phyloP scores from a whole-genome alignment of 2,888 invertebrate genomes.

The Copidosoma aretas region DNA sequence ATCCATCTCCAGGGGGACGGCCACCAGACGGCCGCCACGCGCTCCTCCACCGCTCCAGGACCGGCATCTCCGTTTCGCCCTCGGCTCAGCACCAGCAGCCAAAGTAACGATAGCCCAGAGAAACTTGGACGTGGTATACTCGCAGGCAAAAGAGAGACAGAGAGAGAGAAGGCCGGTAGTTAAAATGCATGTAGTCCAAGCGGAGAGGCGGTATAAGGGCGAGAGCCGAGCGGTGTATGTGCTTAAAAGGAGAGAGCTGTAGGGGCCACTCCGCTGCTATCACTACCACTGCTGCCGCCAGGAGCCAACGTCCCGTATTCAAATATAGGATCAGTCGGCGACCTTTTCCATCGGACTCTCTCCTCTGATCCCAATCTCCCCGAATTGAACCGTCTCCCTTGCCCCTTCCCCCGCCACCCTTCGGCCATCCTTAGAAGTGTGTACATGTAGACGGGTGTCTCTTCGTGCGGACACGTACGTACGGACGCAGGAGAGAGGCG shows the following conservation, averaged over 20 bases:
- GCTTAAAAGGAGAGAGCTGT: constrained; percentile 31
- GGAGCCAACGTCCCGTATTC: constrained; percentile 58
- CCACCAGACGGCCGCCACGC: neutral
- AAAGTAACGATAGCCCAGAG: constrained; percentile 54
- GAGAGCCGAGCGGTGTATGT: constrained; percentile 24
- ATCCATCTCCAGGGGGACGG: constrained; percentile 3
- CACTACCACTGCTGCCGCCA: neutral
- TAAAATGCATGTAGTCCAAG: constrained; percentile 63
- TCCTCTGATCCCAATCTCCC: constrained; percentile 56
- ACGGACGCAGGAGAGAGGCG: constrained; percentile 38
- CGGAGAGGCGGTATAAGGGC: constrained; percentile 38
- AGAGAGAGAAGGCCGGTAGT: constrained; percentile 57
- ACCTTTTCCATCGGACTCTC: constrained; percentile 46
- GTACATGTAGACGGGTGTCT: constrained; percentile 3
- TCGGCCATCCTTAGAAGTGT: neutral
- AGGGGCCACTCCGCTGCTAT: constrained; percentile 24
- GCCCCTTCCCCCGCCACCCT: constrained; percentile 1
- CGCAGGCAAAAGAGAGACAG: too few species aligned
- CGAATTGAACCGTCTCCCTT: constrained; percentile 49
- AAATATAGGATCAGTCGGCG: constrained; percentile 62
- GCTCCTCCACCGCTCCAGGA: neutral
- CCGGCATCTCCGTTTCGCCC: constrained; percentile 6
- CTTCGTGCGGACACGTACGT: neutral
- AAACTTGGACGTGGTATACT: constrained; percentile 56
- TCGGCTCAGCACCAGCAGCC: neutral